Evolutionary conservation across 2,888 invertebrate species (phyloP).

Genomic region (Isoperla grammatica): DNA sequence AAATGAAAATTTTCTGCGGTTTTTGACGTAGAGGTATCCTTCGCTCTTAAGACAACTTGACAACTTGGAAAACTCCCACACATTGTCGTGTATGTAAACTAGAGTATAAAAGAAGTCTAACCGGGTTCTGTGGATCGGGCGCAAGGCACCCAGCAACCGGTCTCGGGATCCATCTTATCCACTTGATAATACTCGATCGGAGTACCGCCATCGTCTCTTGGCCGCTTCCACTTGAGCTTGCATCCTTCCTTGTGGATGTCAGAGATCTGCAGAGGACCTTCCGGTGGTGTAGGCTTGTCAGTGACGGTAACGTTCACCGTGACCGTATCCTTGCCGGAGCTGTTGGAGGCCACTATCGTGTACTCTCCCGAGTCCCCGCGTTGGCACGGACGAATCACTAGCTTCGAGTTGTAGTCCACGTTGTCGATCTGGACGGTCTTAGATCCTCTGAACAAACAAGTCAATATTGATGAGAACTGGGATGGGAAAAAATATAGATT

Average conservation of each 20-base stretch:
- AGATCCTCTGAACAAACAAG: slow-evolving; percentile 34
- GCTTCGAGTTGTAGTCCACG: slow-evolving; percentile 81
- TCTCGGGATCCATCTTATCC: slow-evolving; percentile 88
- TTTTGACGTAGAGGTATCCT: too few relatives aligned
- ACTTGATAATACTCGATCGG: slow-evolving; percentile 95
- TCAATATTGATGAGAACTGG: background rate
- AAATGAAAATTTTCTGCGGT: too few relatives aligned
- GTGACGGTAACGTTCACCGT: slow-evolving; percentile 76
- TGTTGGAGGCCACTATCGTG: slow-evolving; percentile 77
- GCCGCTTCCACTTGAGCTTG: slow-evolving; percentile 92
- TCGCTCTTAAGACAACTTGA: too few relatives aligned
- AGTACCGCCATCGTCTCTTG: slow-evolving; percentile 89
- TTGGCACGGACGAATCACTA: slow-evolving; percentile 72
- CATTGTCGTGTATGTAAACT: too few relatives aligned
- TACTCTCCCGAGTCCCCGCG: slow-evolving; percentile 84
- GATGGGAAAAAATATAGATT: too few relatives aligned
- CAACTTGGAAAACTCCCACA: too few relatives aligned
- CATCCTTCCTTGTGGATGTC: slow-evolving; percentile 92
- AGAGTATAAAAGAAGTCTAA: too few relatives aligned
- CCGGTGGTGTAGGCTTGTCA: slow-evolving; percentile 81
- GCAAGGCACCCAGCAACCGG: slow-evolving; percentile 84
- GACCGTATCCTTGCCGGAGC: slow-evolving; percentile 80
- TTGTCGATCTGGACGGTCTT: slow-evolving; percentile 77
- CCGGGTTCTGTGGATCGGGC: slow-evolving; percentile 76
- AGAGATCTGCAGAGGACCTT: slow-evolving; percentile 79